phyloP scores from a whole-genome alignment of 2,797 vertebrate genomes.

The Emys orbicularis region DNA sequence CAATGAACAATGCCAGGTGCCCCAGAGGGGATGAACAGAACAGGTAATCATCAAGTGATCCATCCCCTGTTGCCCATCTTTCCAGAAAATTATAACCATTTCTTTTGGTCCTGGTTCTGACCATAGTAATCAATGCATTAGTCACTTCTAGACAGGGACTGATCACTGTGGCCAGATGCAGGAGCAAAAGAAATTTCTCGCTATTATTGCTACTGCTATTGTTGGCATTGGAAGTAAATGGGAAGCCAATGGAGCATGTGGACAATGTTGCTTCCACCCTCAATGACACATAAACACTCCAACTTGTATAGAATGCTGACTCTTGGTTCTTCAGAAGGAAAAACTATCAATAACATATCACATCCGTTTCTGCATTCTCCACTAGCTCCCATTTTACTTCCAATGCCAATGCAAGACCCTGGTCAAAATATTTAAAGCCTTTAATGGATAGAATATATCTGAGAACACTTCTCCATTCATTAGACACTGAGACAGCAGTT shows the following conservation, averaged over 20 bases:
- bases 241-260: background rate
- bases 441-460: background rate
- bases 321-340: background rate
- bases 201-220: background rate
- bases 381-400: background rate
- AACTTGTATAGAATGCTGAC: background rate
- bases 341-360: background rate
- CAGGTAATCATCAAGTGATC: too few species aligned
- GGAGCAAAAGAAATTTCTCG: background rate
- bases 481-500: conserved; percentile 41
- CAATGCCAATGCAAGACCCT: conserved; percentile 33
- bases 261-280: background rate
- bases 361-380: background rate
- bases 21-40: too few species aligned
- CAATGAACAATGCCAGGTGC: too few species aligned
- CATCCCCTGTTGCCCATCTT: background rate
- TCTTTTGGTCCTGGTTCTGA: background rate
- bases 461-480: conserved; percentile 24
- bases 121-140: background rate
- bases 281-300: background rate
- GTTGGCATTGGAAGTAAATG: background rate
- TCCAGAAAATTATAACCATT: background rate
- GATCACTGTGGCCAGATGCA: background rate
- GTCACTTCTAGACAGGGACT: background rate
- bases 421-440: conserved; percentile 11